These are phyloP conservation scores for Arizona elegans DNA, from an alignment of 2,113 vertebrate genomes.

Conservation along the genomic window DNA sequence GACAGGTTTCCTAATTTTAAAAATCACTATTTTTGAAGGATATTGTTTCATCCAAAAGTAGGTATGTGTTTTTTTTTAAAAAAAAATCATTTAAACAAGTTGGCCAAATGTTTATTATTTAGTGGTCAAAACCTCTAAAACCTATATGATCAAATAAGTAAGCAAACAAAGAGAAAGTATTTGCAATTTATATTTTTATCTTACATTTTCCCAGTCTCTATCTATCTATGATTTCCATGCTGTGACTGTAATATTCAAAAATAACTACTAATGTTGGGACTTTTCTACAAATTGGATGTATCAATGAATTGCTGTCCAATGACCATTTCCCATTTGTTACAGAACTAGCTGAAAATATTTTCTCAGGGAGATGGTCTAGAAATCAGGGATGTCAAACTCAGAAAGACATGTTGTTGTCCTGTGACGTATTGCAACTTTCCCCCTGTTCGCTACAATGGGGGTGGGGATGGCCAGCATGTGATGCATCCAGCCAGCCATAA, in stretches of 20 bases:
- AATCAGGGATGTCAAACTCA: too few relatives aligned
- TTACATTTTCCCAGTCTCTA: neutral
- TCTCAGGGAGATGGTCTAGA: neutral
- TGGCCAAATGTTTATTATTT: neutral
- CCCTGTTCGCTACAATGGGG: too few relatives aligned
- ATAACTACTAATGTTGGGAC: neutral
- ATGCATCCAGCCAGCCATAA: too few relatives aligned
- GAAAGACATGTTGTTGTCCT: too few relatives aligned
- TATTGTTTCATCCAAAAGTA: neutral
- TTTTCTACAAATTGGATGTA: neutral
- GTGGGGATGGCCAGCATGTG: too few relatives aligned
- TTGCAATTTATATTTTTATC: neutral
- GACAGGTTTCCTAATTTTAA: neutral
- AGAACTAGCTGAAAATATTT: neutral
- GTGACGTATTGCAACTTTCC: too few relatives aligned
- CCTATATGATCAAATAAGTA: neutral
- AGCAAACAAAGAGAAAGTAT: neutral
- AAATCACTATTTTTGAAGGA: neutral
- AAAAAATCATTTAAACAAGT: neutral
- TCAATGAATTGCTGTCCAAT: neutral
- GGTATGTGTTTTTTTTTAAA: neutral
- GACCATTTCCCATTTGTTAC: neutral
- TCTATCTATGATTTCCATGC: neutral
- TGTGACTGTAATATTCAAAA: neutral
- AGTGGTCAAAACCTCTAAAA: neutral